These are phyloP conservation scores for Hylomyscus alleni DNA, from an alignment of 2,797 vertebrate genomes.

Conservation along the genomic window DNA sequence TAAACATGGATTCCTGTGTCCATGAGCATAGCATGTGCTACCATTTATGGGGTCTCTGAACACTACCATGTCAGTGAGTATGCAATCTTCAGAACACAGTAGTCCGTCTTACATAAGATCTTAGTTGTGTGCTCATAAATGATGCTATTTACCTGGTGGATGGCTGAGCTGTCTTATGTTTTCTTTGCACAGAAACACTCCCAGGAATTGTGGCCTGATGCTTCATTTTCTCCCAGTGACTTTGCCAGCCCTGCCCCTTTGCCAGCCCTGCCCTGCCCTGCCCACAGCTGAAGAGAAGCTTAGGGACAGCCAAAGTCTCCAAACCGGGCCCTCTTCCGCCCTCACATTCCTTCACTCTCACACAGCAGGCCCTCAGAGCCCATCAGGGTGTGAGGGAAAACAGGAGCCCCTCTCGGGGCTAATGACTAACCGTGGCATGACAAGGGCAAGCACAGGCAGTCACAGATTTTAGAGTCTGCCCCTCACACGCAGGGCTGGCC, in stretches of 20 bases:
- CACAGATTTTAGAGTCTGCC: neutral
- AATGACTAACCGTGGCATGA: neutral
- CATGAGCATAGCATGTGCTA: neutral
- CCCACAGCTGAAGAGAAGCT: neutral
- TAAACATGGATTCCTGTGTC: neutral
- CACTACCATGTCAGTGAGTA: conserved; percentile 11
- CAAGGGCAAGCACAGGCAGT: neutral
- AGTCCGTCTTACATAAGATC: conserved; percentile 16
- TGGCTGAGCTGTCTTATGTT: neutral
- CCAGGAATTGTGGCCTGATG: neutral
- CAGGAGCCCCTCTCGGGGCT: neutral
- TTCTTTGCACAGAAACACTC: conserved; percentile 49
- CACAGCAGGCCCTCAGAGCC: neutral
- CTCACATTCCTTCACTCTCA: neutral
- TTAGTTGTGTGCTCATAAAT: neutral
- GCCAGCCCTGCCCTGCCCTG: neutral
- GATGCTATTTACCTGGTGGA: neutral
- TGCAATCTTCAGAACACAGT: conserved; percentile 18
- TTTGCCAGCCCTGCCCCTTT: neutral
- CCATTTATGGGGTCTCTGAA: neutral
- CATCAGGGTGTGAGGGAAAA: neutral
- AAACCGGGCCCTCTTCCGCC: neutral
- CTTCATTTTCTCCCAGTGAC: neutral
- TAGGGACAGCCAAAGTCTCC: neutral
- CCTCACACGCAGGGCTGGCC: neutral